A percentile compares a stretch with the other conserved stretches of the same genome.
These are phyloP conservation scores for Mellivora capensis DNA, from an alignment of 2,113 vertebrate genomes.

Conservation along the genomic window DNA sequence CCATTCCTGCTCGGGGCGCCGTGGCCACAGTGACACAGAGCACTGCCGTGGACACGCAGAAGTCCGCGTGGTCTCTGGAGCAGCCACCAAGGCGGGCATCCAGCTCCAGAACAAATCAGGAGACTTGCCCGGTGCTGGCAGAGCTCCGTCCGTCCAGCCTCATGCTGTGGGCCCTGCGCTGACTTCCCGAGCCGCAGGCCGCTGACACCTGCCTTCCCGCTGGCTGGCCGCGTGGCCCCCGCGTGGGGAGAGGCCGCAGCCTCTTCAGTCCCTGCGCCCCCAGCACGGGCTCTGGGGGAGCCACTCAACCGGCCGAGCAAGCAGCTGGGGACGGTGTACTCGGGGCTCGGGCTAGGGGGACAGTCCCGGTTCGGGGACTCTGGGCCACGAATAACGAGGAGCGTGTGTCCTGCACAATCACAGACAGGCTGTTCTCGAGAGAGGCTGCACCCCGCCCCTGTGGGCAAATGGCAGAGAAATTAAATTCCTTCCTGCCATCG, in stretches of 20 bases:
- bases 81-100: accelerated
- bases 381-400: neutral
- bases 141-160: neutral
- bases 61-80: accelerated
- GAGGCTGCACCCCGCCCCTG: neutral
- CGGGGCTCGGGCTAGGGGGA: neutral
- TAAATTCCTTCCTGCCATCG: neutral
- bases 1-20: accelerated
- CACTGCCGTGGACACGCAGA: no score
- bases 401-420: neutral
- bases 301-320: accelerated
- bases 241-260: neutral
- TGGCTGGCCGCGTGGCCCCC: accelerated
- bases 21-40: accelerated
- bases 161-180: accelerated
- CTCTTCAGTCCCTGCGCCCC: accelerated
- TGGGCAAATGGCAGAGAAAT: constrained; percentile 5
- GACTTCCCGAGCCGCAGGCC: neutral
- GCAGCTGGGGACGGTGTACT: neutral
- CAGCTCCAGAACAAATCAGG: neutral
- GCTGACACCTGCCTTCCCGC: neutral
- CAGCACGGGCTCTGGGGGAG: neutral
- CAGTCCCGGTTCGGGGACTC: neutral
- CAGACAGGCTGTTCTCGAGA: neutral
- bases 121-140: neutral